phyloP scores from a whole-genome alignment of 1,140 invertebrate genomes.

The Nebria ingens region DNA sequence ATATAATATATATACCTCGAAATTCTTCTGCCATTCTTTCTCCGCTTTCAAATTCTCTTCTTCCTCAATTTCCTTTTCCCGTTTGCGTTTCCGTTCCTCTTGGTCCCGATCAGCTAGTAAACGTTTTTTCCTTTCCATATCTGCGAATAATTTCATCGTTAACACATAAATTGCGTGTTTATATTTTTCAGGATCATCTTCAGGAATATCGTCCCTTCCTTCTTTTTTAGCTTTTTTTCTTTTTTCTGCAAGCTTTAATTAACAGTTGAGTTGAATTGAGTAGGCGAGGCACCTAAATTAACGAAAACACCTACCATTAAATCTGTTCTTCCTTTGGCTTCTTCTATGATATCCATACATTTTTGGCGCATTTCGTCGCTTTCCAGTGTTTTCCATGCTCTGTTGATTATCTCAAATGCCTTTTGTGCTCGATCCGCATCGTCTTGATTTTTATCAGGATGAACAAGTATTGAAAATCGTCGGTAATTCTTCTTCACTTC shows the following conservation, averaged over 20 bases:
- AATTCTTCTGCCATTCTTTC: slow-evolving; percentile 96
- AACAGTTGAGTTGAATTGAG: slow-evolving; percentile 17
- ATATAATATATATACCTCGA: slow-evolving; percentile 56
- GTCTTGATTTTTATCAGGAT: slow-evolving; percentile 98
- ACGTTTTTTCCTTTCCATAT: slow-evolving; percentile 82
- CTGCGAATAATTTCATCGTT: slow-evolving; percentile 98
- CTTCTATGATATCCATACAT: slow-evolving; percentile 94
- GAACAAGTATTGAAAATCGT: slow-evolving; percentile 91
- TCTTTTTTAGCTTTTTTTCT: slow-evolving; percentile 92
- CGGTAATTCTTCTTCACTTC: slow-evolving; percentile 96
- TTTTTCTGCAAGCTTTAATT: slow-evolving; percentile 79
- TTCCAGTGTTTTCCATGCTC: slow-evolving; percentile 92
- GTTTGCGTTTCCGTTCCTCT: slow-evolving; percentile 89
- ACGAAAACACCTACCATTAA: slow-evolving; percentile 61
- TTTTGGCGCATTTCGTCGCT: slow-evolving; percentile 89
- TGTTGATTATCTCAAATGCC: slow-evolving; percentile 91
- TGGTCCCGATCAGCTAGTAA: slow-evolving; percentile 79
- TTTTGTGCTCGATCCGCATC: slow-evolving; percentile 89
- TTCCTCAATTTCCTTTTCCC: slow-evolving; percentile 86
- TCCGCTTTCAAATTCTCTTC: slow-evolving; percentile 81
- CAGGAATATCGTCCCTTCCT: slow-evolving; percentile 75
- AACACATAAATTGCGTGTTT: slow-evolving; percentile 93
- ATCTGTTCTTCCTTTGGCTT: slow-evolving; percentile 89
- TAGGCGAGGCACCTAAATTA: slow-evolving; percentile 6
- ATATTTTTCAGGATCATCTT: slow-evolving; percentile 88